phyloP scores from a whole-genome alignment of 2,113 vertebrate genomes.

The Erinaceus europaeus region DNA sequence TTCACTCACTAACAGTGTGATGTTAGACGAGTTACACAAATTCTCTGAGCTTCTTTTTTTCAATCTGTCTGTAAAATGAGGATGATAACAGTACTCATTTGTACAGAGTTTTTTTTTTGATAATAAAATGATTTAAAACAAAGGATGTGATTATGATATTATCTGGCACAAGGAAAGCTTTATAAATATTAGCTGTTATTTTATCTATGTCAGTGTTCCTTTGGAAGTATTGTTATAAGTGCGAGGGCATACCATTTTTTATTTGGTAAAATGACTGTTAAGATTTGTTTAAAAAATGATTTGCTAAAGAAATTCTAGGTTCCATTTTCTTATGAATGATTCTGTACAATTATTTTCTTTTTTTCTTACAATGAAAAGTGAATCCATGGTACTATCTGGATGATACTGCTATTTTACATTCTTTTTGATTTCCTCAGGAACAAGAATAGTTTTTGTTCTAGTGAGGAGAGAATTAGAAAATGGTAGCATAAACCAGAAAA shows the following conservation, averaged over 20 bases:
- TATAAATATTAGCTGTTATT: not conserved
- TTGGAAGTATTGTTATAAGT: slow-evolving; percentile 9
- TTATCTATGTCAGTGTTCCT: not conserved
- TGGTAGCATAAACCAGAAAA: not conserved
- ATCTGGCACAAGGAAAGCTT: not conserved
- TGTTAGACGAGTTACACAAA: not conserved
- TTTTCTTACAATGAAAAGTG: slow-evolving; percentile 25
- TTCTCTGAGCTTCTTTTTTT: not conserved
- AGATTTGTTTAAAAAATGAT: slow-evolving; percentile 19
- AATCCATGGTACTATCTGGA: not conserved
- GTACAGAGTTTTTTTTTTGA: not conserved
- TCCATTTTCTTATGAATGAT: slow-evolving; percentile 6
- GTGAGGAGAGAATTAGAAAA: slow-evolving; percentile 18
- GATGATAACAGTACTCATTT: not conserved
- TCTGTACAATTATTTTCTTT: not conserved
- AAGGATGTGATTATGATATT: not conserved
- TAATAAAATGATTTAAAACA: slow-evolving; percentile 28
- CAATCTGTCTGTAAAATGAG: not conserved
- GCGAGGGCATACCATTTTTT: slow-evolving; percentile 1
- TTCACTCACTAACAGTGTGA: too few relatives aligned
- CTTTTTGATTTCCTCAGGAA: not conserved
- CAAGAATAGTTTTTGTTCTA: slow-evolving; percentile 18
- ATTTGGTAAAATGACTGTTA: not conserved
- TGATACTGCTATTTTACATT: not conserved
- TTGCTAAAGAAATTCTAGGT: slow-evolving; percentile 2